These are phyloP conservation scores for Psittacula echo DNA, from an alignment of 2,797 vertebrate species.

Conservation along the genomic window DNA sequence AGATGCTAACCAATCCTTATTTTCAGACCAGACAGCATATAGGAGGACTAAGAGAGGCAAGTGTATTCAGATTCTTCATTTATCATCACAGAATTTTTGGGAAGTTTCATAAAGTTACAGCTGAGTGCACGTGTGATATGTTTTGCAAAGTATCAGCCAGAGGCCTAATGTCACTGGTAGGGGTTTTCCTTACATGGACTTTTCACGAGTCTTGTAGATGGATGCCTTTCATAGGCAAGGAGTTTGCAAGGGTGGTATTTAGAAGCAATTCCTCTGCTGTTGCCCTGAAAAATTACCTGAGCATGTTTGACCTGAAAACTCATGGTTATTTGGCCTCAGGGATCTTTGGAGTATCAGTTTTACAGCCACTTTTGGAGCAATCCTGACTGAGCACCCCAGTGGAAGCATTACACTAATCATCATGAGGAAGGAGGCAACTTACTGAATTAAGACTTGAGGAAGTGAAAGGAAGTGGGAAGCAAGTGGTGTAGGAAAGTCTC, in stretches of 20 bases:
- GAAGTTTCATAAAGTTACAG: not conserved
- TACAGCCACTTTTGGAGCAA: not conserved
- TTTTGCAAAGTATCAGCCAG: not conserved
- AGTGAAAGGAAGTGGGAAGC: not conserved
- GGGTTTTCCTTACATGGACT: not conserved
- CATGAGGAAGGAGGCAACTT: not conserved
- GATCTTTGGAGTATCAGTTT: not conserved
- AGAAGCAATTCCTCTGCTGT: not conserved
- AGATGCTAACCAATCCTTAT: not conserved
- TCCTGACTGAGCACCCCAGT: not conserved
- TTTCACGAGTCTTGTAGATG: not conserved
- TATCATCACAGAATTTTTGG: not conserved
- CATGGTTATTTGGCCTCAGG: not conserved
- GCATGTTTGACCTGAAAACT: not conserved
- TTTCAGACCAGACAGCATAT: not conserved
- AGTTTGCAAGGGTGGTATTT: not conserved
- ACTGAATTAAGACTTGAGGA: not conserved
- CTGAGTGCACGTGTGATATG: rapidly evolving
- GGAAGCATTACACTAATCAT: not conserved
- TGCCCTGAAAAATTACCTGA: not conserved
- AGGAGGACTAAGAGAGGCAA: rapidly evolving
- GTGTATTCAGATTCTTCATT: not conserved
- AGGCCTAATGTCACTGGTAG: not conserved
- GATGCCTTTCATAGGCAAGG: not conserved
- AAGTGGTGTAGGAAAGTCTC: not conserved